A percentile compares a stretch with the other conserved stretches of the same genome.
Evolutionary conservation across 2,797 vertebrate genomes (phyloP).

Genomic region (Amphiprion clarkii): DNA sequence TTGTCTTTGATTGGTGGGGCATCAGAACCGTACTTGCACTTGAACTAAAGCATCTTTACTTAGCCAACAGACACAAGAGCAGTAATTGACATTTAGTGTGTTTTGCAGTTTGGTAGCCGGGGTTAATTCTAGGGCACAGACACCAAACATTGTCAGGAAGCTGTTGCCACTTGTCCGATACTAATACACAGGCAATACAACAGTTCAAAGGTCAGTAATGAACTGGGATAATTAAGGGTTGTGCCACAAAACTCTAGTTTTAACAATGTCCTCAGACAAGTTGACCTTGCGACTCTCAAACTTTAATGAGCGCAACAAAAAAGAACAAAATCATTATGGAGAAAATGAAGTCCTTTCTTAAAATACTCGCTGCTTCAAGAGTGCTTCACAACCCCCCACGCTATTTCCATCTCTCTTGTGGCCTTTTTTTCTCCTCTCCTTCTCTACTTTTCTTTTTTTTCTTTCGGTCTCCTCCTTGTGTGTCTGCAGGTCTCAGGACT

Average conservation of each 20-base stretch:
- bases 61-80: not conserved
- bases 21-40: conserved; percentile 14
- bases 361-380: conserved; percentile 31
- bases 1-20: conserved; percentile 21
- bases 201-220: conserved; percentile 69
- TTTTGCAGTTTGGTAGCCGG: conserved; percentile 37
- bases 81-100: conserved; percentile 45
- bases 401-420: conserved; percentile 35
- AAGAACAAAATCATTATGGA: conserved; percentile 46
- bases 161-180: conserved; percentile 56
- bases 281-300: conserved; percentile 63
- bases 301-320: conserved; percentile 57
- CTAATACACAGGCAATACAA: conserved; percentile 36
- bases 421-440: conserved; percentile 16
- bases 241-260: conserved; percentile 43
- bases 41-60: conserved; percentile 31
- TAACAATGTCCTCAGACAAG: conserved; percentile 58
- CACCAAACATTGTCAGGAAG: conserved; percentile 33
- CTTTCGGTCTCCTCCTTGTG: conserved; percentile 27
- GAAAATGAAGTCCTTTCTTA: conserved; percentile 53
- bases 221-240: conserved; percentile 70
- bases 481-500: conserved; percentile 38
- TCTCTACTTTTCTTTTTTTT: conserved; percentile 5
- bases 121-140: conserved; percentile 57
- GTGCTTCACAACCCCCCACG: not conserved